A percentile compares a stretch with the other conserved stretches of the same genome.
phyloP scores from a whole-genome alignment of 2,797 vertebrate genomes.

The Anableps anableps region DNA sequence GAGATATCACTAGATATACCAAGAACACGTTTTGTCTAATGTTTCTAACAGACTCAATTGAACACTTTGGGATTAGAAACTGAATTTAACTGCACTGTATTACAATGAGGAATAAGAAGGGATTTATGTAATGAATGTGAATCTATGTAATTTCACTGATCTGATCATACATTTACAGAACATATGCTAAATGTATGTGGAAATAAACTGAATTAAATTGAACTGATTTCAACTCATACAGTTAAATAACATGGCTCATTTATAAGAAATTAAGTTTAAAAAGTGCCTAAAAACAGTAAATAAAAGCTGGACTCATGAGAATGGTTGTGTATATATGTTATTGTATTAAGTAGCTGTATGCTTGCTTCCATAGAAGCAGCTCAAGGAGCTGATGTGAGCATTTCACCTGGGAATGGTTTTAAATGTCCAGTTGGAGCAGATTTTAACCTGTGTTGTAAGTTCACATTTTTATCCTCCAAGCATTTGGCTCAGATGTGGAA shows the following conservation, averaged over 20 bases:
- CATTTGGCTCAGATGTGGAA: conserved; percentile 44
- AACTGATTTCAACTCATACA: background rate
- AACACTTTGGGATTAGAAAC: background rate
- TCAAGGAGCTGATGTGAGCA: conserved; percentile 5
- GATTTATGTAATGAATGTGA: background rate
- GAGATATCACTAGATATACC: background rate
- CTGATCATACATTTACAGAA: background rate
- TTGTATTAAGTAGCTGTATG: background rate
- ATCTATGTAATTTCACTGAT: background rate
- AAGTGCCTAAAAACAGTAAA: background rate
- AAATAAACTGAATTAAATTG: background rate
- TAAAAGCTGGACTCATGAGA: background rate
- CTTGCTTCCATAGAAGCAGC: conserved; percentile 9
- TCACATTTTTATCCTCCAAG: conserved; percentile 27
- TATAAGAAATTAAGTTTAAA: background rate
- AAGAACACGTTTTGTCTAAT: background rate
- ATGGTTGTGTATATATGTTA: background rate
- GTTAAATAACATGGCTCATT: background rate
- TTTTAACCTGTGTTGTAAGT: conserved; percentile 39
- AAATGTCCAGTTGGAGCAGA: background rate
- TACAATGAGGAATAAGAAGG: background rate
- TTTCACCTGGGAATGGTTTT: background rate
- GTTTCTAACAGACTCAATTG: background rate
- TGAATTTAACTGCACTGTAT: background rate
- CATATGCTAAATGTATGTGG: background rate